A percentile compares a stretch with the other conserved stretches of the same genome.
phyloP scores from a whole-genome alignment of 2,113 vertebrate genomes.

The Carettochelys insculpta region DNA sequence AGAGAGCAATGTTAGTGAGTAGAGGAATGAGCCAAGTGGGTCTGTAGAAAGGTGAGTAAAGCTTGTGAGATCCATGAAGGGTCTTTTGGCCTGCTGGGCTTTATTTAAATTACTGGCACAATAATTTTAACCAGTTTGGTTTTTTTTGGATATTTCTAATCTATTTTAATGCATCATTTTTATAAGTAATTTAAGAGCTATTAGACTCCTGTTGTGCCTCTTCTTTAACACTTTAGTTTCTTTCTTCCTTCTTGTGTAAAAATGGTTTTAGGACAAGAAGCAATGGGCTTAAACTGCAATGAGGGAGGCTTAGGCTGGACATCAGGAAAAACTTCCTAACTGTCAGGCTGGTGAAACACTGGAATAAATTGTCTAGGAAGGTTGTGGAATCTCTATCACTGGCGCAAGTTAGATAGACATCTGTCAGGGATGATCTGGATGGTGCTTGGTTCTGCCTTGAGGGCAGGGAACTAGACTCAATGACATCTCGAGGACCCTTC shows the following conservation, averaged over 20 bases:
- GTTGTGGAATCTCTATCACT: too few species aligned
- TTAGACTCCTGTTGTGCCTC: not conserved
- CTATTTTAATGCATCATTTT: not conserved
- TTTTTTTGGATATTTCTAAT: not conserved
- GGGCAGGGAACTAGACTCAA: too few species aligned
- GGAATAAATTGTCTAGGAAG: too few species aligned
- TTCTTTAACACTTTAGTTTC: not conserved
- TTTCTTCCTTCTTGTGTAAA: not conserved
- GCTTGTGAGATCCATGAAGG: not conserved
- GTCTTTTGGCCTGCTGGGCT: not conserved
- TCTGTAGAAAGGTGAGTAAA: not conserved
- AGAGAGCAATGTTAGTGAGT: not conserved
- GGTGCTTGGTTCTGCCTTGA: too few species aligned
- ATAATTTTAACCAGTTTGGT: not conserved
- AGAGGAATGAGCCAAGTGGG: constrained; percentile 12
- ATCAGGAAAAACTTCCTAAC: too few species aligned
- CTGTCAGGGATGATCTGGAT: too few species aligned
- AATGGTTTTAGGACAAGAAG: not conserved
- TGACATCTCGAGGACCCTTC: too few species aligned
- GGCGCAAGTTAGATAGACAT: too few species aligned
- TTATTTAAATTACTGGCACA: constrained; percentile 32
- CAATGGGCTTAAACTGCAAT: too few species aligned
- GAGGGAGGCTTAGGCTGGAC: too few species aligned
- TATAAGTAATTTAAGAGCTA: not conserved
- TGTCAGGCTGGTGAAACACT: too few species aligned